phyloP scores from a whole-genome alignment of 2,113 vertebrate genomes.

The Odontesthes bonariensis region DNA sequence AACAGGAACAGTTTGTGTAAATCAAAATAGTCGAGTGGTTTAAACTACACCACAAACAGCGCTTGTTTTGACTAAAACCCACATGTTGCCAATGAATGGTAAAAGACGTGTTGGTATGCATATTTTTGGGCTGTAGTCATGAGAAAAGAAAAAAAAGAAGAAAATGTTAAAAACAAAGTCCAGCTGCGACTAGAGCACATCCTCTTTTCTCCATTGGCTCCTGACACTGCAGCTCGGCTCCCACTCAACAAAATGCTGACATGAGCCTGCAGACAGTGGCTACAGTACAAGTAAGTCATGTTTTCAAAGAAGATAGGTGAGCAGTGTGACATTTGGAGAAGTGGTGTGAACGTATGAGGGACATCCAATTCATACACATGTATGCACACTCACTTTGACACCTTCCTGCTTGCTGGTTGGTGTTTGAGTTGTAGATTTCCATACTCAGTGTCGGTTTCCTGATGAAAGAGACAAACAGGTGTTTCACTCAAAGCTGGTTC shows the following conservation, averaged over 20 bases:
- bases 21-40: too few relatives aligned
- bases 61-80: too few relatives aligned
- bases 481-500: slow-evolving; percentile 11
- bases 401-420: slow-evolving; percentile 82
- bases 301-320: slow-evolving; percentile 30
- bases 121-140: neutral
- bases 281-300: neutral
- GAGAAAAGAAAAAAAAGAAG: neutral
- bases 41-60: too few relatives aligned
- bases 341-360: slow-evolving; percentile 2
- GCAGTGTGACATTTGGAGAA: slow-evolving; percentile 42
- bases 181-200: neutral
- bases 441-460: slow-evolving; percentile 88
- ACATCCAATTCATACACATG: slow-evolving; percentile 2
- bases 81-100: neutral
- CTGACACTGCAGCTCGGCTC: neutral
- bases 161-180: slow-evolving; percentile 4
- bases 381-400: slow-evolving; percentile 88
- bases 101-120: neutral
- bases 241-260: slow-evolving; percentile 37
- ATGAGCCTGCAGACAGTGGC: neutral
- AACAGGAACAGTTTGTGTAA: neutral
- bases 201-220: neutral
- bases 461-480: slow-evolving; percentile 34
- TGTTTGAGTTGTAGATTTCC: slow-evolving; percentile 90